Evolutionary conservation across 2,797 vertebrate species (phyloP), one percentile per base, ranked within the genome.

Genomic region (Sebastes hubbsi): DNA sequence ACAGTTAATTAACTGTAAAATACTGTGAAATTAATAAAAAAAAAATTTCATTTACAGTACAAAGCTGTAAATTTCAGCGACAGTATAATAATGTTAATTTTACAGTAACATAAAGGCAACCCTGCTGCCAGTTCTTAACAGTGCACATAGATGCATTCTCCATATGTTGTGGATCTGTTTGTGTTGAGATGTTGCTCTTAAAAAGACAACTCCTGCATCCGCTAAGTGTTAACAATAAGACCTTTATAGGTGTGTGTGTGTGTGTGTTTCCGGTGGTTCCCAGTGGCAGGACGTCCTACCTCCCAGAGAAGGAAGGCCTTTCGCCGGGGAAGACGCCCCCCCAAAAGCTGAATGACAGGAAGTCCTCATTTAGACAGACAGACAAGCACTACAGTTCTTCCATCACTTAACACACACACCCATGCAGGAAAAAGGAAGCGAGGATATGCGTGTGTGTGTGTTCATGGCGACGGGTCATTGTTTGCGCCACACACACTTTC

Each of bases 301-400:
- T 96, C 96, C 94, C 94, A 83, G 90, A 90, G 88, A 94, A 89
- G 92, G 94, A 95, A 95, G 92, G 95, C 87, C 94, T 96, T 97
- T 89, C 75, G 95, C 96, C 95, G 32, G 96, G 96, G 97, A 87
- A 96, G 96, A 97, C 95, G 91, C 95, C 95, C 95, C 95, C 32
- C 32, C 32, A 34, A 64, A 91, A 96, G 92, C 95, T 98, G 97
- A 99, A 99, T 99, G 95, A 97, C 93, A 97, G 98, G 98, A 99
- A 99, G 97, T 97, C 96, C 97, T 96, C 95, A 95, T 97, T 97
- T 97, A 97, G 97, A 97, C 96, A 94, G 95, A 96, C 96, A 97
- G 96, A 86, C 82, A 34, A 81, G 77, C 94, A 92, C 93, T 91
- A 93, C 80, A 71, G 68, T 87, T 78, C 86, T 71, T 84, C 77